Conservation (phyloP, 2,888 invertebrate genomes). For the Prenolepis imparis region DNA sequence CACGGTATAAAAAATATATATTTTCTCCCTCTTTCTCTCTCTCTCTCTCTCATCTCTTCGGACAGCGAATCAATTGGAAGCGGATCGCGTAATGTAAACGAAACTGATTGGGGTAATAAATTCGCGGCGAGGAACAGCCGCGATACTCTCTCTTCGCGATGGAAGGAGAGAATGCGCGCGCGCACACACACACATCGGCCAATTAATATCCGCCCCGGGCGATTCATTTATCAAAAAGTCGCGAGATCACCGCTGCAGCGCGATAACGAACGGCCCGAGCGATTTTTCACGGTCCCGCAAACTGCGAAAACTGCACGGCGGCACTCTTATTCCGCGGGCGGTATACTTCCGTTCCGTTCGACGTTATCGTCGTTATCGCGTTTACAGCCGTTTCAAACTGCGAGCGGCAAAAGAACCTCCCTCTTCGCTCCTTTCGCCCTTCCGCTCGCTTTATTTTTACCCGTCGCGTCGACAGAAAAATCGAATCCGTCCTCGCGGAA, state of each 20-base stretch:
- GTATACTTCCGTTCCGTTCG: neutral
- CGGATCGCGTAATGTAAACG: conserved; percentile 50
- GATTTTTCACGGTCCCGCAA: conserved; percentile 52
- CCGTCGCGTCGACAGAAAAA: conserved; percentile 31
- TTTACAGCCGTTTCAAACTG: conserved; percentile 39
- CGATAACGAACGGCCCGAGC: conserved; percentile 47
- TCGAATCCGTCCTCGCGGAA: neutral
- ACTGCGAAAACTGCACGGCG: conserved; percentile 24
- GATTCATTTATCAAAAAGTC: conserved; percentile 58
- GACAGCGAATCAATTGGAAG: conserved; percentile 40
- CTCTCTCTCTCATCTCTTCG: neutral
- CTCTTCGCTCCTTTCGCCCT: neutral
- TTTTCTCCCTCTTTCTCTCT: neutral
- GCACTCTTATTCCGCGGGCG: conserved; percentile 39
- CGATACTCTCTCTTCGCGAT: conserved; percentile 22
- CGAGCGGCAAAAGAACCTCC: conserved; percentile 16
- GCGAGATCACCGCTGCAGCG: conserved; percentile 47
- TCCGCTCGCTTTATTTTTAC: conserved; percentile 10
- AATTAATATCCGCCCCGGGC: conserved; percentile 49
- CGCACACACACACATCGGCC: conserved; percentile 49
- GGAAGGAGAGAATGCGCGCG: conserved; percentile 38
- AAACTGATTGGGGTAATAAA: conserved; percentile 57
- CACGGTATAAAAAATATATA: neutral
- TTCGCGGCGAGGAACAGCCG: conserved; percentile 32
- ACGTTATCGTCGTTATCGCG: conserved; percentile 47